Evolutionary conservation across 1,140 invertebrate species (phyloP), one percentile per base, ranked within the genome.

Genomic region (Pseudobourletiella spinata): DNA sequence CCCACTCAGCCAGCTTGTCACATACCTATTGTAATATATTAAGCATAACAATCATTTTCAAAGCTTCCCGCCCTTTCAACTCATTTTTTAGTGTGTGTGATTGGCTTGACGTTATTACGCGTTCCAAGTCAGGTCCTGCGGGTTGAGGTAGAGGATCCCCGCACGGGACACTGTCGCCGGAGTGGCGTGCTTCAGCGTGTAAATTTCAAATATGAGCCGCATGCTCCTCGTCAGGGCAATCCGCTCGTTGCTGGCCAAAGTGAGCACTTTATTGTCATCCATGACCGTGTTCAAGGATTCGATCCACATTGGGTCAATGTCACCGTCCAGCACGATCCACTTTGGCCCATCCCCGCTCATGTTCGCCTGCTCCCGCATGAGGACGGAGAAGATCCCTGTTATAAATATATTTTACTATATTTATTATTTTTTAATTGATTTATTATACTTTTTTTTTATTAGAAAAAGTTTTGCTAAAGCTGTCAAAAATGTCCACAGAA

Each of bases 291-390:
- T 64, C 18, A 64, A 20, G 20, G 56, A 54, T 22, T 58, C 55
- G 52, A 59, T 64, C 55, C 62, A 57, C 39, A 25, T 62, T 1
- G 95, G 93, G 83, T 97, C 95, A 71, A 97, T 96, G 71, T 97
- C 93, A 44, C 94, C 94, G 76, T 98, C 95, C 43, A 97, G 77
- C 18, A 98, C 81, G 72, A 98, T 94, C 94, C 94, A 98, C 76
- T 95, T 95, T 1, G 91, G 92, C 76, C 89, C 85, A 72, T 94
- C 91, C 14, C 85, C 86, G 14, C 81, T 79, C 66, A 89, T 73
- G 79, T 95, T 95, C n/a, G 87, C 91, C 77, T 96, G 88, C 69
- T 96, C 92, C 77, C 94, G 81, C 91, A 97, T 96, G 28, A 96
- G 84, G 2, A 90, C 89, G n/a, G 94, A 96, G 76, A 97, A 90